Percentiles rank a stretch among this genome's conserved stretches.
Evolutionary conservation across 92 coral and sea anemone species (phyloP).

Genomic region (Nematostella vectensis): DNA sequence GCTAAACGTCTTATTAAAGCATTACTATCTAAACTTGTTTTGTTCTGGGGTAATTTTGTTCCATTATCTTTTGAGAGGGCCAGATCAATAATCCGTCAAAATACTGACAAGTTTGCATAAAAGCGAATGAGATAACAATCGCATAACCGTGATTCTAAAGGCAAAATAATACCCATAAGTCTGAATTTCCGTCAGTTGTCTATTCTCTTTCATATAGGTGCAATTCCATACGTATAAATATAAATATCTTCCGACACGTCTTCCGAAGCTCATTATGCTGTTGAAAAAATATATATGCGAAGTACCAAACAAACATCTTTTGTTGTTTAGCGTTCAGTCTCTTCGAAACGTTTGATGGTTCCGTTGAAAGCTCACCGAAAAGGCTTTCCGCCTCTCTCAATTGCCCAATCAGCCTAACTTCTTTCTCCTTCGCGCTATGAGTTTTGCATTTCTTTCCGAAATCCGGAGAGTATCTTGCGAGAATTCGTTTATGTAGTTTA

Average conservation of each 20-base stretch:
- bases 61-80: conserved; percentile 11
- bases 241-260: neutral
- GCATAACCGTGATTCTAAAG: neutral
- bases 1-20: conserved; percentile 36
- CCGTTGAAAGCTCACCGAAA: neutral
- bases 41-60: conserved; percentile 21
- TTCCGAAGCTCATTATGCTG: no score
- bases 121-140: neutral
- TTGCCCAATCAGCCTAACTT: no score
- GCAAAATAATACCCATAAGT: neutral
- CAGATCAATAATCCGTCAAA: neutral
- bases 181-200: neutral
- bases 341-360: neutral
- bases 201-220: neutral
- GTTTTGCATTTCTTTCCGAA: no score
- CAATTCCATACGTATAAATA: neutral
- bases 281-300: neutral
- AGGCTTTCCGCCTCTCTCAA: no score
- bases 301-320: conserved; percentile 4
- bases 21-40: conserved; percentile 33
- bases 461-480: no score
- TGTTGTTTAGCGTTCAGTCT: neutral
- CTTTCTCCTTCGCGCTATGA: no score
- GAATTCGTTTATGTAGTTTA: no score
- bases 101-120: neutral